These are phyloP conservation scores for Mythimna lalbum DNA, from an alignment of 2,888 invertebrate species.

Conservation along the genomic window DNA sequence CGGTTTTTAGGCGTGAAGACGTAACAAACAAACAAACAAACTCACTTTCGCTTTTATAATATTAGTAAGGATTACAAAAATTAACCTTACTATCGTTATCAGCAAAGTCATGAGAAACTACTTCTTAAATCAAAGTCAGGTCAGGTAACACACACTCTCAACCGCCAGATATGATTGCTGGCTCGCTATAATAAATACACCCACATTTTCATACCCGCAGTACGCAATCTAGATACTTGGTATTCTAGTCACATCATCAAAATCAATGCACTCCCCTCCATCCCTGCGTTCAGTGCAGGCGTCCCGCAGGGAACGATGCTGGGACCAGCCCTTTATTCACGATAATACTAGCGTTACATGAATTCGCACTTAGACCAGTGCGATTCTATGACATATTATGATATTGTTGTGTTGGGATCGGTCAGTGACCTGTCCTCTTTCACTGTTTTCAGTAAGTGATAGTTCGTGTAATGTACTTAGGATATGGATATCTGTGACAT, in stretches of 20 bases:
- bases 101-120: background rate
- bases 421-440: constrained; percentile 50
- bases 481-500: background rate
- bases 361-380: constrained; percentile 65
- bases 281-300: constrained; percentile 41
- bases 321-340: constrained; percentile 50
- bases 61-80: too few relatives aligned
- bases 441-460: constrained; percentile 44
- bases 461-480: constrained; percentile 32
- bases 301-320: constrained; percentile 52
- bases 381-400: constrained; percentile 55
- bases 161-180: background rate
- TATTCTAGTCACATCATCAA: constrained; percentile 41
- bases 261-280: constrained; percentile 44
- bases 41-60: too few relatives aligned
- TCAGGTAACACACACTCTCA: background rate
- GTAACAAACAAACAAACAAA: too few relatives aligned
- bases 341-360: constrained; percentile 51
- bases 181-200: constrained; percentile 12
- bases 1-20: too few relatives aligned
- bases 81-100: too few relatives aligned
- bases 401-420: constrained; percentile 51
- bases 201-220: background rate
- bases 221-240: constrained; percentile 25
- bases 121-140: background rate